phyloP scores from a whole-genome alignment of 2,888 invertebrate genomes.

The Cephus spinipes region DNA sequence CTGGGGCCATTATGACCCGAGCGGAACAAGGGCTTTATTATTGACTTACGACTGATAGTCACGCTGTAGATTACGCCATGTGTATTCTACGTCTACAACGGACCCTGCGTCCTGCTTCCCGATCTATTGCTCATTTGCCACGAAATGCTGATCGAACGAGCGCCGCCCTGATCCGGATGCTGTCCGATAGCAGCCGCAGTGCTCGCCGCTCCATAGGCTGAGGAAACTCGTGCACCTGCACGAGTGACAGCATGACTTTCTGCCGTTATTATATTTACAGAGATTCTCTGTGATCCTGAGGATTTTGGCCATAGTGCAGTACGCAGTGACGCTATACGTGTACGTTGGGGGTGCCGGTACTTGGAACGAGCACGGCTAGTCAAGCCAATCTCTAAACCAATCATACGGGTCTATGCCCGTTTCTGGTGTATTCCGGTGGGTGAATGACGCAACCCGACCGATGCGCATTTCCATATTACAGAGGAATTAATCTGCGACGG shows the following conservation, averaged over 20 bases:
- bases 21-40: constrained; percentile 61
- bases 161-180: neutral
- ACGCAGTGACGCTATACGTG: too few species aligned
- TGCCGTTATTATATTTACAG: too few species aligned
- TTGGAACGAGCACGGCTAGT: neutral
- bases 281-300: too few species aligned
- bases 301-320: too few species aligned
- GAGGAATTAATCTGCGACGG: constrained; percentile 52
- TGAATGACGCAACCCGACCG: neutral
- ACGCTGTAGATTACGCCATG: constrained; percentile 52
- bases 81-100: constrained; percentile 15
- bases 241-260: too few species aligned
- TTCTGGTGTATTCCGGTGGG: neutral
- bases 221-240: too few species aligned
- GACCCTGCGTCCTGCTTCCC: constrained; percentile 9
- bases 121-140: constrained; percentile 56
- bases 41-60: constrained; percentile 65
- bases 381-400: constrained; percentile 47
- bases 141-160: constrained; percentile 49
- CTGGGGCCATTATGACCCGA: constrained; percentile 53
- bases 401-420: constrained; percentile 52
- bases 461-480: constrained; percentile 61
- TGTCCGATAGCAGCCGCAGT: too few species aligned
- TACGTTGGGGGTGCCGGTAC: too few species aligned
- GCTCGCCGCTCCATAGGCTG: too few species aligned